Conservation (phyloP, 2,888 invertebrate species). For the Drosophila ustulata region DNA sequence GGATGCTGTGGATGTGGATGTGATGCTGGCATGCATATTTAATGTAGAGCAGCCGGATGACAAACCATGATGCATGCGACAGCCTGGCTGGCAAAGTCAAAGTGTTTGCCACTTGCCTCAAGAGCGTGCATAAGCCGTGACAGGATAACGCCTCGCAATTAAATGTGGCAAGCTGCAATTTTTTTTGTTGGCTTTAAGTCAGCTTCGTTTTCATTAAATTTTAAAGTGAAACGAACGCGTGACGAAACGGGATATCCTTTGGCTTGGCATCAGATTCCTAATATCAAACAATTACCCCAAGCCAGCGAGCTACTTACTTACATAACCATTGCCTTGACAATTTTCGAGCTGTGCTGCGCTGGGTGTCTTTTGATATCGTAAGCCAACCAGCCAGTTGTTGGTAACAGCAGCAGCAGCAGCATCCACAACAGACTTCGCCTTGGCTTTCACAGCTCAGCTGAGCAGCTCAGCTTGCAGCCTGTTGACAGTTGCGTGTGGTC, state of each 20-base stretch:
- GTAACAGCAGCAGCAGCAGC: conserved; percentile 3
- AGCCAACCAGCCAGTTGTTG: conserved; percentile 33
- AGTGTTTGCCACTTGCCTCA: conserved; percentile 40
- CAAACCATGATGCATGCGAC: conserved; percentile 25
- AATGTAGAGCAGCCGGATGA: conserved; percentile 32
- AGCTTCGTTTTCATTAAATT: not conserved
- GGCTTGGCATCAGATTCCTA: conserved; percentile 2
- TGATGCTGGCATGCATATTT: conserved; percentile 52
- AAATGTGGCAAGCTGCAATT: not conserved
- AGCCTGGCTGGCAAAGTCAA: conserved; percentile 26
- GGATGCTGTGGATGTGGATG: not conserved
- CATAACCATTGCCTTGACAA: conserved; percentile 9
- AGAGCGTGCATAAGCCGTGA: conserved; percentile 31
- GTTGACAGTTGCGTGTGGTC: conserved; percentile 34
- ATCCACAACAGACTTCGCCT: conserved; percentile 4
- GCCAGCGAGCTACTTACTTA: conserved; percentile 25
- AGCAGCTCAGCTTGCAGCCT: conserved; percentile 1
- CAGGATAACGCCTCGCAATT: conserved; percentile 8
- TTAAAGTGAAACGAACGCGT: not conserved
- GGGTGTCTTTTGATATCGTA: conserved; percentile 31
- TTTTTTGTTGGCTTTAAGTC: not conserved
- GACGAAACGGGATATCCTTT: not conserved
- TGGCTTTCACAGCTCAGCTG: conserved; percentile 2
- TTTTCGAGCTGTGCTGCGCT: not conserved
- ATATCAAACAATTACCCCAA: conserved; percentile 16